Conservation (phyloP, 1,140 invertebrate species). For the Elymnias hypermnestra region DNA sequence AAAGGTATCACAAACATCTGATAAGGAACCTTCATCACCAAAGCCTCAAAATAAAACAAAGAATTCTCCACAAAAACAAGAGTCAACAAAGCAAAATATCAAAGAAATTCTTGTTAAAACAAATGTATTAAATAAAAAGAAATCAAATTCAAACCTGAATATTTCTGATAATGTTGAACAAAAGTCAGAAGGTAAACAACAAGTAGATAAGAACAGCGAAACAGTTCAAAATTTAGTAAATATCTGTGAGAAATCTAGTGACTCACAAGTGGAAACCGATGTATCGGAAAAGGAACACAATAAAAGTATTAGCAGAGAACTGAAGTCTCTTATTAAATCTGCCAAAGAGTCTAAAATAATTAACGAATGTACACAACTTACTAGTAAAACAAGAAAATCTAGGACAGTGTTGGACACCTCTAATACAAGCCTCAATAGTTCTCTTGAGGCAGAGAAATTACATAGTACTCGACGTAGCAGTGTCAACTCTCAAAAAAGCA, state of each 20-base stretch:
- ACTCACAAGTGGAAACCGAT: slow-evolving; percentile 45
- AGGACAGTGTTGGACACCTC: slow-evolving; percentile 45
- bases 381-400: slow-evolving; percentile 66
- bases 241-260: slow-evolving; percentile 40
- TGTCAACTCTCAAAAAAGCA: slow-evolving; percentile 55
- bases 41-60: no score
- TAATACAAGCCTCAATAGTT: slow-evolving; percentile 37
- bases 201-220: neutral
- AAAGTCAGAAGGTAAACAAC: no score
- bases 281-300: slow-evolving; percentile 56
- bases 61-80: no score
- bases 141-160: no score
- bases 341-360: slow-evolving; percentile 74
- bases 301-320: slow-evolving; percentile 64
- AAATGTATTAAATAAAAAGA: no score
- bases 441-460: slow-evolving; percentile 45
- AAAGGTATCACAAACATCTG: no score
- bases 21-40: no score
- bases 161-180: no score
- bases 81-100: no score
- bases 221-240: neutral
- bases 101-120: no score
- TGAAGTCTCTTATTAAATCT: slow-evolving; percentile 67
- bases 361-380: slow-evolving; percentile 68
- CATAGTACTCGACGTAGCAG: slow-evolving; percentile 45